Conservation (phyloP, 2,888 invertebrate species). For the Lithosia quadra region DNA sequence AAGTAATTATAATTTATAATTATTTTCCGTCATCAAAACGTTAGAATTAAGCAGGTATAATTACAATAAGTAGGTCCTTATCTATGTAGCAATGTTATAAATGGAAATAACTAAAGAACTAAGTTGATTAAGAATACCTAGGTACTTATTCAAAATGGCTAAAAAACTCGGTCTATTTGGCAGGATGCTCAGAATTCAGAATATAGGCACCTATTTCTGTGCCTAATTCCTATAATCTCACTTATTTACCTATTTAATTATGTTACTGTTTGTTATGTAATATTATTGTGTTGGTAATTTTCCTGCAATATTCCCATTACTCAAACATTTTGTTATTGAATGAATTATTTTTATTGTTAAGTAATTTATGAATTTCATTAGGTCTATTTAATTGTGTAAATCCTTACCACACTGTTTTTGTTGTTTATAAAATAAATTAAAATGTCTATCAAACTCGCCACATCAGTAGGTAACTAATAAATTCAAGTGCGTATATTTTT, state of each 20-base stretch:
- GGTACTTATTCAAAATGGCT: no score
- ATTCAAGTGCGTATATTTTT: no score
- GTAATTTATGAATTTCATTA: no score
- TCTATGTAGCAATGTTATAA: neutral
- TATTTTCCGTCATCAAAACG: constrained; percentile 1
- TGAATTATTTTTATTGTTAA: no score
- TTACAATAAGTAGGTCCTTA: neutral
- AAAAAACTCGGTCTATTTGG: neutral
- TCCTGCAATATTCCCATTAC: neutral
- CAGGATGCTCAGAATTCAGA: no score
- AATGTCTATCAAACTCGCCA: no score
- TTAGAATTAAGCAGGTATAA: neutral
- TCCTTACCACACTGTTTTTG: no score
- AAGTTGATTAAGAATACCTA: neutral
- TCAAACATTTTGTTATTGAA: neutral
- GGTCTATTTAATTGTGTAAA: no score
- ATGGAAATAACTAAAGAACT: neutral
- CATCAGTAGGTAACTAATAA: no score
- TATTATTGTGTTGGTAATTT: neutral
- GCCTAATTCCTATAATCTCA: neutral
- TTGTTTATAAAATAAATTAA: no score
- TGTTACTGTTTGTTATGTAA: neutral
- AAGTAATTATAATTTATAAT: neutral
- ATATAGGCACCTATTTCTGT: neutral
- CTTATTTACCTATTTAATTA: neutral